Base-by-base conservation (phyloP, 2,113 vertebrate genomes). In the Scortum barcoo region DNA sequence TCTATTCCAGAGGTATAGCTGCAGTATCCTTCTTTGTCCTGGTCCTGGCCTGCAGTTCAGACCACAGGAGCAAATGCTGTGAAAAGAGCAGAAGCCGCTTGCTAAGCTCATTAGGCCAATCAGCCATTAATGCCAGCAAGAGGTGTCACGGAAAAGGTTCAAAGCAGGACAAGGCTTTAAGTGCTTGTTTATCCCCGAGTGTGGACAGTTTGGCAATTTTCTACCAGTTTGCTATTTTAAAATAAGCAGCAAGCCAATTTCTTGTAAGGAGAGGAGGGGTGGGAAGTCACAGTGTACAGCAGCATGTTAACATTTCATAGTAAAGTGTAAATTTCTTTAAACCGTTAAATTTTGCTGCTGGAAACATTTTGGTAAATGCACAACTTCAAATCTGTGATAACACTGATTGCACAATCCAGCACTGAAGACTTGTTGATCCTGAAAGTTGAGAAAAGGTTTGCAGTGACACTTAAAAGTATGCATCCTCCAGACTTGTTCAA, bases 81-180 rank as follows among this genome's bases (percentile, higher is more conserved):
- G 68, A 83, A 85, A 72, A 86, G 71, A 88, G 80, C 72, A 90
- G 66, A 86, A 86, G 76, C 51, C 4, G 0, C 72, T 73, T 53
- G 67, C 16, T 90, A 89, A 92, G 81, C 90, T 86, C 46, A 72
- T 85, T 88, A 91, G 85, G 60, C 78, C 76, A 80, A 84, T 92
- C 86, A 86, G 42, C 63, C 20, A 38, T 57, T 77, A 84, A 84
- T 66, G 66, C 73, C 72, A 68, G 26, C 53, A 40, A 67, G 20
- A 78, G 56, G 61, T 72, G 76, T 79, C 78, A 85, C 69, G 33
- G 61, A 80, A 44, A 26, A 22, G 50, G 57, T 57, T 80, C 10
- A 75, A 38, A 68, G 7, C 28, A 51, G 79, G 67, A 77, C 62
- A 73, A 40, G 66, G 42, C 54, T 36, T 63, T 22, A 33, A 58